A percentile compares a stretch with the other conserved stretches of the same genome.
Evolutionary conservation across 2,888 invertebrate genomes (phyloP).

Genomic region (Coleophora deauratella): DNA sequence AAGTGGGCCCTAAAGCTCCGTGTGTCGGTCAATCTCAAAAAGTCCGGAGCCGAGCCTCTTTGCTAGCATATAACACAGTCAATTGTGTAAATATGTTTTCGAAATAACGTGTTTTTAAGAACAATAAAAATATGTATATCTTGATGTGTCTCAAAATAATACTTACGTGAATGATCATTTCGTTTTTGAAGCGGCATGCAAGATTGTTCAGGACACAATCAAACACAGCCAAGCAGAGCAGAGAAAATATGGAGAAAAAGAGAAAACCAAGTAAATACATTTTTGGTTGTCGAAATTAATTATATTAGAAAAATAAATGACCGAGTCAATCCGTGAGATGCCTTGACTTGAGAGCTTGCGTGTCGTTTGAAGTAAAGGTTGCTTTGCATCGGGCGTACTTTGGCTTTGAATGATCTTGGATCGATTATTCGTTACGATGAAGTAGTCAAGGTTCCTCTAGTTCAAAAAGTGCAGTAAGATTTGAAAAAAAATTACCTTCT

Average conservation of each 20-base stretch:
- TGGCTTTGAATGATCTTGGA: slow-evolving; percentile 3
- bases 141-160: slow-evolving; percentile 75
- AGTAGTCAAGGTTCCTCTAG: slow-evolving; percentile 58
- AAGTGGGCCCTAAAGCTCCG: slow-evolving; percentile 12
- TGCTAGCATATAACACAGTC: slow-evolving; percentile 1
- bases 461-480: slow-evolving; percentile 68
- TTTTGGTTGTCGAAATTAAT: slow-evolving; percentile 69
- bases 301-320: slow-evolving; percentile 69
- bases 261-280: slow-evolving; percentile 83
- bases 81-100: background rate
- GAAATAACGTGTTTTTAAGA: slow-evolving; percentile 11
- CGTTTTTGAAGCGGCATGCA: slow-evolving; percentile 84
- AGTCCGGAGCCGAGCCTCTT: background rate
- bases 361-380: slow-evolving; percentile 8
- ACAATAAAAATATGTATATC: slow-evolving; percentile 27
- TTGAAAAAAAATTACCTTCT: slow-evolving; percentile 51
- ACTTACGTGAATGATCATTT: slow-evolving; percentile 84
- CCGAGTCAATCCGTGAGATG: slow-evolving; percentile 65
- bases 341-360: slow-evolving; percentile 47
- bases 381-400: background rate
- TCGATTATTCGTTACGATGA: slow-evolving; percentile 1
- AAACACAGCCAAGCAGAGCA: slow-evolving; percentile 90
- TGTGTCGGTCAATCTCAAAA: slow-evolving; percentile 17
- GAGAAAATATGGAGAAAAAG: slow-evolving; percentile 85
- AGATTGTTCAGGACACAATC: slow-evolving; percentile 86